Conservation (phyloP, 2,888 invertebrate genomes). For the Ectemnius lituratus region DNA sequence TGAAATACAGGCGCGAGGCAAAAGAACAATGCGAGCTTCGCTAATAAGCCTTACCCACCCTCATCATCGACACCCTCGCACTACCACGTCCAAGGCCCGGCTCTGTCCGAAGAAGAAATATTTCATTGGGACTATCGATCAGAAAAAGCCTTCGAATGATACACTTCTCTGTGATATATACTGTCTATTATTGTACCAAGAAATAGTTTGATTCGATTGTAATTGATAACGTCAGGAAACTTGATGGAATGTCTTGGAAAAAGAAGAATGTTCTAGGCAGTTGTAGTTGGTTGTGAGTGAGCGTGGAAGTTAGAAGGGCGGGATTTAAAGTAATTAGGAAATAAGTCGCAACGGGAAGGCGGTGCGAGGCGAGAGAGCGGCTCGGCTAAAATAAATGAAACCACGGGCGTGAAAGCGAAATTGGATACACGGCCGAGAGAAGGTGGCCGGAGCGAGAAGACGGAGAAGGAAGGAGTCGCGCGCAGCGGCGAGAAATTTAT, state of each 20-base stretch:
- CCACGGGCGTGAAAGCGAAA: slow-evolving; percentile 65
- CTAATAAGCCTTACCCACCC: slow-evolving; percentile 13
- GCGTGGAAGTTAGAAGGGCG: not conserved
- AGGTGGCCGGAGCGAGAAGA: slow-evolving; percentile 32
- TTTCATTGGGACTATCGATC: too few species aligned
- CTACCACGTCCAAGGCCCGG: not conserved
- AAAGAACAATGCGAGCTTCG: slow-evolving; percentile 10
- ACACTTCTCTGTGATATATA: too few species aligned
- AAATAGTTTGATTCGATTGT: too few species aligned
- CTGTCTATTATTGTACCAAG: too few species aligned
- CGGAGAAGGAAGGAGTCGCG: slow-evolving; percentile 59
- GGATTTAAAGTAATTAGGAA: slow-evolving; percentile 28
- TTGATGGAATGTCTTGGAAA: too few species aligned
- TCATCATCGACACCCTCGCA: not conserved
- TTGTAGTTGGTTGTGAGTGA: too few species aligned
- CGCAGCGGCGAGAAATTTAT: slow-evolving; percentile 68
- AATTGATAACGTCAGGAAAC: too few species aligned
- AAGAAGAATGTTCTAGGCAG: too few species aligned
- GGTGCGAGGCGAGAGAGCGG: slow-evolving; percentile 45
- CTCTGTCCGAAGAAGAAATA: too few species aligned
- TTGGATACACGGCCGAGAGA: slow-evolving; percentile 63
- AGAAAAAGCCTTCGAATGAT: too few species aligned
- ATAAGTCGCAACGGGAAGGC: slow-evolving; percentile 24
- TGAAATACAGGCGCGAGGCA: not conserved
- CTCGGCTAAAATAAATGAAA: slow-evolving; percentile 64